Percentiles rank a stretch among this genome's conserved stretches.
Evolutionary conservation across 2,113 vertebrate species (phyloP).

Genomic region (Syngnathoides biaculeatus): DNA sequence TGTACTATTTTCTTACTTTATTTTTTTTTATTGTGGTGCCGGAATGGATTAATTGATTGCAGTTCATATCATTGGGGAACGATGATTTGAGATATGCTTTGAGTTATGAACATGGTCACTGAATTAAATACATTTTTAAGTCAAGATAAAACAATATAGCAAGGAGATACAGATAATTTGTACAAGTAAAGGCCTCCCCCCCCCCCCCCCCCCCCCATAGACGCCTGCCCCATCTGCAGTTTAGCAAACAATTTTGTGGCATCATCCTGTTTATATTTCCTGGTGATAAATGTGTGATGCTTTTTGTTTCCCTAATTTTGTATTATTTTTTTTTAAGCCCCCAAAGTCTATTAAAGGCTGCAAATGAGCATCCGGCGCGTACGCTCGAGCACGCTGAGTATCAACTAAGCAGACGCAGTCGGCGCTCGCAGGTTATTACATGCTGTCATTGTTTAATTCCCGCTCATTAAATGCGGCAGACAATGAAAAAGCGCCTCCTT

Average conservation of each 20-base stretch:
- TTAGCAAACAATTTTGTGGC: background rate
- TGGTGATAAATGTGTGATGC: background rate
- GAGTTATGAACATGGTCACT: too few relatives aligned
- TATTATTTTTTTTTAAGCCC: background rate
- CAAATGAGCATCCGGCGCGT: conserved; percentile 1
- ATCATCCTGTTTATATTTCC: background rate
- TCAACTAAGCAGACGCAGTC: conserved; percentile 7
- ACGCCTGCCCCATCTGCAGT: background rate
- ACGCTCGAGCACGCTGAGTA: conserved; percentile 1
- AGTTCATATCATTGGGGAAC: too few relatives aligned
- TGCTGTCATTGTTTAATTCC: conserved; percentile 73
- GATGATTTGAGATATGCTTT: too few relatives aligned
- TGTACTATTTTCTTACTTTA: too few relatives aligned
- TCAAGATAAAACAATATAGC: background rate
- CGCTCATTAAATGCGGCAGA: conserved; percentile 70
- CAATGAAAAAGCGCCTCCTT: conserved; percentile 67
- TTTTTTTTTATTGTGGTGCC: too few relatives aligned
- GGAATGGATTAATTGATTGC: too few relatives aligned
- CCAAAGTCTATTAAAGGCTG: conserved; percentile 3
- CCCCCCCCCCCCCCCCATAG: background rate
- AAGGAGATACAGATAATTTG: background rate
- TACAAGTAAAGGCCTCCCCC: background rate
- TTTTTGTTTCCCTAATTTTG: too few relatives aligned
- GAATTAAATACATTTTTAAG: too few relatives aligned
- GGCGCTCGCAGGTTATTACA: conserved; percentile 64